phyloP scores from a whole-genome alignment of 2,113 vertebrate genomes.

The Argyrosomus japonicus region DNA sequence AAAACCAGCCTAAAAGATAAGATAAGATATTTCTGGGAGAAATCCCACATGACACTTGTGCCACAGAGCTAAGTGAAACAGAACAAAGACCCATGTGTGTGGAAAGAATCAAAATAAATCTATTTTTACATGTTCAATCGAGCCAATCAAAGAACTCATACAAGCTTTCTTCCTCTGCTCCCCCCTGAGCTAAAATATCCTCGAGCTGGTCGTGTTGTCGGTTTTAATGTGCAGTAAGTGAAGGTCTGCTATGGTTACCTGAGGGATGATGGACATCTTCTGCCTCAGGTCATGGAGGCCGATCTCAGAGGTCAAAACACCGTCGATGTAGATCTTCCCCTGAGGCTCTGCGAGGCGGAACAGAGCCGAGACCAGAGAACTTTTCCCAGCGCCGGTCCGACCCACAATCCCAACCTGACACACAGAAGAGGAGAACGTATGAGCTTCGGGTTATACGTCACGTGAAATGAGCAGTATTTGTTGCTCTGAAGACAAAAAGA shows the following conservation, averaged over 20 bases:
- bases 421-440: neutral
- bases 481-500: neutral
- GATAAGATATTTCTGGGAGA: no score
- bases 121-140: no score
- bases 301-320: constrained; percentile 90
- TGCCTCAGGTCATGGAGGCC: constrained; percentile 94
- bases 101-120: no score
- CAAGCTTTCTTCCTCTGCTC: no score
- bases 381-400: constrained; percentile 95
- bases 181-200: no score
- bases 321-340: constrained; percentile 94
- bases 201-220: no score
- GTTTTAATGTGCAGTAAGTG: neutral
- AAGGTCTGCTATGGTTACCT: constrained; percentile 80
- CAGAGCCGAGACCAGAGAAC: constrained; percentile 93
- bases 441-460: neutral
- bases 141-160: no score
- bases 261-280: constrained; percentile 98
- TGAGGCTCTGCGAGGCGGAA: constrained; percentile 94
- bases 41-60: no score
- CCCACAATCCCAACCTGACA: constrained; percentile 94
- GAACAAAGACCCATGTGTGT: no score
- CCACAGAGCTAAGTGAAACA: no score
- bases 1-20: no score
- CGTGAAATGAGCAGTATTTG: neutral